phyloP scores from a whole-genome alignment of 2,113 vertebrate genomes.

The Suricata suricatta region DNA sequence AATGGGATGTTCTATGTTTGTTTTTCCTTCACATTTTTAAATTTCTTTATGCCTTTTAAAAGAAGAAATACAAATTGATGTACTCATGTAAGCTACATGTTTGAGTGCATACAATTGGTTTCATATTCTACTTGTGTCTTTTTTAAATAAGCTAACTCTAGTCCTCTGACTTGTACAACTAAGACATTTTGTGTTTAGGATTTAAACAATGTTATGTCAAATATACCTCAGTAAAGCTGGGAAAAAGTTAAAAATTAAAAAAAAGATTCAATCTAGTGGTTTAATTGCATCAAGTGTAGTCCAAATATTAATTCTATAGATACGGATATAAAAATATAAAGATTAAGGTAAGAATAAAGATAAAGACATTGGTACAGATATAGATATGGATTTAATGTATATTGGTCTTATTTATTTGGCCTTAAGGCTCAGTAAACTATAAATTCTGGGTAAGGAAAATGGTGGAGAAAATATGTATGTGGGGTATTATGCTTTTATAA shows the following conservation, averaged over 20 bases:
- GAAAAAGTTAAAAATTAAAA: background rate
- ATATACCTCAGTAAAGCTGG: background rate
- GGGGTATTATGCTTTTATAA: background rate
- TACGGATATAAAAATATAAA: background rate
- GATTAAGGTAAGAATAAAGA: background rate
- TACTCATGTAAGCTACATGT: background rate
- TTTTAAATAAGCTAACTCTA: background rate
- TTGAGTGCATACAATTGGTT: background rate
- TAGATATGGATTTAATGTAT: background rate
- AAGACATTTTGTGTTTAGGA: background rate
- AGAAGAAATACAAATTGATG: background rate
- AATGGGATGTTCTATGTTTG: background rate
- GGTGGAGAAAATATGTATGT: background rate
- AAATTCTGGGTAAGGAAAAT: background rate
- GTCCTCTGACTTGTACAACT: background rate
- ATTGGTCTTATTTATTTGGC: background rate
- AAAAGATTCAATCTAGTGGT: background rate
- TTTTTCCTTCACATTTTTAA: background rate
- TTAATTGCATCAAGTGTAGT: background rate
- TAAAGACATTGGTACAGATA: background rate
- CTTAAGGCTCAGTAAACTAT: background rate
- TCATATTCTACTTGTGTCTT: background rate
- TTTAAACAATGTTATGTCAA: background rate
- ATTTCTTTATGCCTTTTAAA: slow-evolving; percentile 42
- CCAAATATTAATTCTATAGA: background rate